Base-by-base conservation (phyloP, 2,113 vertebrate genomes). In the Cygnus buccinator region DNA sequence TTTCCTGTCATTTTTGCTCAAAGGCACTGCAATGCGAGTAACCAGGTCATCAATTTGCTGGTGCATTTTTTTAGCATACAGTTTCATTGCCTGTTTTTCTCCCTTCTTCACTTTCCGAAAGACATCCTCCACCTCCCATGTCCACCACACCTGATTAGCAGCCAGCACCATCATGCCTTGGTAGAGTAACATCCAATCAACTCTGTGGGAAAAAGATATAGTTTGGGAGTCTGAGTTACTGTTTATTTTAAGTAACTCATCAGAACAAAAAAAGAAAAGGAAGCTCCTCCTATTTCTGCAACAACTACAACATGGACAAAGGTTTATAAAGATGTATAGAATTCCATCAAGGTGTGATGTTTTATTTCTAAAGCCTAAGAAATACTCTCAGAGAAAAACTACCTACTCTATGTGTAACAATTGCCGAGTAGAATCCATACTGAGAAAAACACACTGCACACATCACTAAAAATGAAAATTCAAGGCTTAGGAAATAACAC, bases 121-220 rank as follows among this genome's bases (percentile, higher is more conserved):
- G 58, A 99, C 98, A 1, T 99, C 98, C 67, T 99, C 99, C 23
- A 99, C 99, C 88, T 99, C 98, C 99, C 99, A 99, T 14, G 99
- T 99, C 99, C 99, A 99, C 99, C 99, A 99, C 86, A 99, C 98
- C 97, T 99, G 99, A 93, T 98, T 99, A 57, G 98, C 98, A n/a
- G 99, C 99, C 95, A 99, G 97, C 87, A 99, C 99, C 96, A 99
- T 98, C 99, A 99, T 99, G 46, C 99, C 99, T 91, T 99, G 99
- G 96, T 98, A 99, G 61, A 98, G 97, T 83, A 99, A 93, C 99
- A 99, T 99, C 99, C 99, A 99, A 58, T 99, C 99, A 55, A 99
- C 98, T 84, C 99, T 99, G 2, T 1, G 6, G 57, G 63, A 86
- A 85, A 87, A 19, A 72, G 4, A 16, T 0, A 13, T 0, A 77